phyloP scores from a whole-genome alignment of 2,113 vertebrate species.

The Oriolus oriolus region DNA sequence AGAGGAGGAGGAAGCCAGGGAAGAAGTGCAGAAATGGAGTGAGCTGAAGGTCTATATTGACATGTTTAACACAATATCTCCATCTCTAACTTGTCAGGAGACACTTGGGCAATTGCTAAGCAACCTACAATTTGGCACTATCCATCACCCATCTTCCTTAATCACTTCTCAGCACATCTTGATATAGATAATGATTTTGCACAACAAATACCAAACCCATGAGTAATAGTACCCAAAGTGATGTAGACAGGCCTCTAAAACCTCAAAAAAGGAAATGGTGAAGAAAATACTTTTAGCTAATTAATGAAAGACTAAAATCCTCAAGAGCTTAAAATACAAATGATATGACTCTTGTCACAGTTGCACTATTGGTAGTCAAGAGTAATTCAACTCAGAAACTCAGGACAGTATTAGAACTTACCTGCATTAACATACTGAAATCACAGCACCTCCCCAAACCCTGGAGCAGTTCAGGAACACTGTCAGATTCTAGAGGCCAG shows the following conservation, averaged over 20 bases:
- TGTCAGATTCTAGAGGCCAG: neutral
- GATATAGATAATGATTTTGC: conserved; percentile 25
- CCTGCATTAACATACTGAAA: neutral
- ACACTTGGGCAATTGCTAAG: neutral
- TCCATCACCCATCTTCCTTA: neutral
- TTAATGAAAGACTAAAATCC: neutral
- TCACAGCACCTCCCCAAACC: neutral
- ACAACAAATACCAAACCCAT: conserved; percentile 23
- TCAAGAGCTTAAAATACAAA: neutral
- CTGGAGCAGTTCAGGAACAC: neutral
- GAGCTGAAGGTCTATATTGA: neutral
- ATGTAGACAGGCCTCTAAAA: neutral
- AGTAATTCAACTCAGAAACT: neutral
- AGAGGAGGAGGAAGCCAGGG: neutral
- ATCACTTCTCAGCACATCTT: neutral
- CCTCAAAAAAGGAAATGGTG: neutral
- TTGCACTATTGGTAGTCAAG: neutral
- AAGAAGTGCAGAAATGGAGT: neutral
- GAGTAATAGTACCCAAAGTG: neutral
- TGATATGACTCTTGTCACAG: neutral
- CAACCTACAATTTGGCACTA: neutral
- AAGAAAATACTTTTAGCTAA: neutral
- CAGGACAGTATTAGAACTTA: neutral
- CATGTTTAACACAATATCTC: neutral
- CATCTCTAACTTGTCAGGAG: neutral